These are phyloP conservation scores for Corydoras sp. DNA, from an alignment of 2,113 vertebrate species.

Conservation along the genomic window DNA sequence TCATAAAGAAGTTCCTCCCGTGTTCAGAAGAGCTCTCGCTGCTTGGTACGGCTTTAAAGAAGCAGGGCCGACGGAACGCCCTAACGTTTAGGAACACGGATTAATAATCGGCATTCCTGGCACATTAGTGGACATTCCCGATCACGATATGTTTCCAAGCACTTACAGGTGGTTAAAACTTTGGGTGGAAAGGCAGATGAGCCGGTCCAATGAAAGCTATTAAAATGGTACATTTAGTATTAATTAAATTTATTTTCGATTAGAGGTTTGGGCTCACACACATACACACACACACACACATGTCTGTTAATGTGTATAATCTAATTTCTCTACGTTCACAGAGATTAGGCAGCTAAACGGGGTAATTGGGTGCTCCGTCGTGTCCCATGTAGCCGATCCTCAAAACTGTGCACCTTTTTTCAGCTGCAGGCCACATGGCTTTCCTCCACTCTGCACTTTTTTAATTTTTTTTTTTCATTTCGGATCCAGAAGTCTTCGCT, in stretches of 20 bases:
- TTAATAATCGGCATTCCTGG: neutral
- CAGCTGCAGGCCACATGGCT: constrained; percentile 23
- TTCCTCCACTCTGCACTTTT: too few species aligned
- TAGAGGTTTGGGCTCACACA: neutral
- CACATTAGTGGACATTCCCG: neutral
- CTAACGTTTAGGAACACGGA: neutral
- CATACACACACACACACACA: too few species aligned
- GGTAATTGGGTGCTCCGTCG: constrained; percentile 2
- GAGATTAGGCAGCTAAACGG: constrained; percentile 12
- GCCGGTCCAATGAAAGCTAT: neutral
- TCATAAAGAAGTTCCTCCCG: constrained; percentile 42
- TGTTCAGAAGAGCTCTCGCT: constrained; percentile 23
- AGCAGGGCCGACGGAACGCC: neutral
- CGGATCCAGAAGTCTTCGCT: constrained; percentile 16
- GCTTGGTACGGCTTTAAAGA: neutral
- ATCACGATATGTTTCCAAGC: neutral
- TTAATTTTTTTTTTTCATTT: constrained; percentile 6
- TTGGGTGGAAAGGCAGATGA: constrained; percentile 1
- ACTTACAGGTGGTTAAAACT: neutral
- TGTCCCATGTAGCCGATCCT: constrained; percentile 33
- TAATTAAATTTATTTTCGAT: neutral
- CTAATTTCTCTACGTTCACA: constrained; percentile 2
- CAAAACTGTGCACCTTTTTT: constrained; percentile 45
- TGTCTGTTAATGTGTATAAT: too few species aligned
- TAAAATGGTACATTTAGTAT: neutral